Base-by-base conservation (phyloP, 2,113 vertebrate species). In the Trochalopteron elliotii region DNA sequence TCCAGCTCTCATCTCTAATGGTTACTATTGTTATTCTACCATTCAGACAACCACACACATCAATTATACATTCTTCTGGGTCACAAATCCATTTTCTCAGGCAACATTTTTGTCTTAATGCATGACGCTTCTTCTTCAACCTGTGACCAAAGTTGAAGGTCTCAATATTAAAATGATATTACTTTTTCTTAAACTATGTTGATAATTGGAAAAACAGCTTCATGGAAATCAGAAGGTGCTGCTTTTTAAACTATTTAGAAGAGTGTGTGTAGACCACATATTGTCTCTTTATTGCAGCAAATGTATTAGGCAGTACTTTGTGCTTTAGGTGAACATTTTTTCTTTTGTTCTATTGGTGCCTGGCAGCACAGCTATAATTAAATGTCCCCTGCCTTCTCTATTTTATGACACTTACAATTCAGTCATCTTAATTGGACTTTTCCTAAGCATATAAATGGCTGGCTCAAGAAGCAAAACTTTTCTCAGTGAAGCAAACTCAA, bases 1-100 rank as follows among this genome's bases (percentile, higher is more conserved):
- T 97, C 94, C 84, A 94, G 96, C 95, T 97, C 97, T 97, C 94
- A 70, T 98, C 96, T 97, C 97, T 98, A 98, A 98, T 97, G 97
- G 97, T 95, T 97, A 94, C 94, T 94, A 92, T 97, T 98, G 98
- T 98, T 98, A 98, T 97, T 98, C 97, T 72, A 83, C 94, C 94
- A 96, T 96, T 96, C 90, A 97, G 90, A 96, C 96, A 97, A 93
- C 83, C 90, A 76, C 92, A 92, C 30, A 28, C 96, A 97, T 98
- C 97, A 97, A 96, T 98, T 98, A 98, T 90, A 96, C 75, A 86
- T 95, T 96, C 87, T 96, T 96, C 95, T 84, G 81, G 96, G 93
- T 95, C 95, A 95, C 79, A 53, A 96, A 97, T 96, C 96, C 93
- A 81, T 94, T 96, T 93, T 88, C 77, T 96, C 96, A 93, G 63